Evolutionary conservation across 2,888 invertebrate species (phyloP), one percentile per base, ranked within the genome.

Genomic region (Tipula unca): DNA sequence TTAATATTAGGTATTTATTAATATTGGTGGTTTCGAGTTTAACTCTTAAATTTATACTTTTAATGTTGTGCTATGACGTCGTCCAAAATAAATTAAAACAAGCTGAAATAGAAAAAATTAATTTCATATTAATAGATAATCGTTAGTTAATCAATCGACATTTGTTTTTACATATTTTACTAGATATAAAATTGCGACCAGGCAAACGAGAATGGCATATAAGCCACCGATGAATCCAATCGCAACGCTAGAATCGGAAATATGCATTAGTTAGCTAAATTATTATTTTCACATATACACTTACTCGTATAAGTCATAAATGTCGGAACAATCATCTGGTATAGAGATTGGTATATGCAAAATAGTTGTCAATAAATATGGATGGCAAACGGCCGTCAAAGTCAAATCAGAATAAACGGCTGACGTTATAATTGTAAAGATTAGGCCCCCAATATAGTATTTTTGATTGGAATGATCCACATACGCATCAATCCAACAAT

Each of bases 371-470:
- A 90, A 87, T 85, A 90, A 86, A 88, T 94, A 94, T 0, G 97
- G 96, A 90, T 96, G 96, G 89, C 97, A 97, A 0, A 97, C 93
- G n/a, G 96, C 95, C 0, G 97, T 97, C 87, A 97, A 91, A 1
- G 96, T 95, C 85, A 98, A 91, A 90, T 97, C 95, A 3, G 95
- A 93, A 83, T 96, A 96, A 89, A 95, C 94, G 82, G 94, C 88
- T 85, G 96, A 91, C 32, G 95, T 94, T 17, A 92, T 91, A 85
- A 95, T 91, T 4, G 94, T 94, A 88, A 94, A 93, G 85, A 94
- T 88, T 86, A 96, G 92, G 25, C 95, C 94, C 85, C 92, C 90
- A 85, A 97, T 89, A 89, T 96, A 98, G 90, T 94, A 94, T 85
- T 93, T 92, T 87, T 96, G 94, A 90, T 98, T 98, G 86, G 93